These are phyloP conservation scores for Catharus ustulatus DNA, from an alignment of 2,797 vertebrate genomes.

Conservation along the genomic window DNA sequence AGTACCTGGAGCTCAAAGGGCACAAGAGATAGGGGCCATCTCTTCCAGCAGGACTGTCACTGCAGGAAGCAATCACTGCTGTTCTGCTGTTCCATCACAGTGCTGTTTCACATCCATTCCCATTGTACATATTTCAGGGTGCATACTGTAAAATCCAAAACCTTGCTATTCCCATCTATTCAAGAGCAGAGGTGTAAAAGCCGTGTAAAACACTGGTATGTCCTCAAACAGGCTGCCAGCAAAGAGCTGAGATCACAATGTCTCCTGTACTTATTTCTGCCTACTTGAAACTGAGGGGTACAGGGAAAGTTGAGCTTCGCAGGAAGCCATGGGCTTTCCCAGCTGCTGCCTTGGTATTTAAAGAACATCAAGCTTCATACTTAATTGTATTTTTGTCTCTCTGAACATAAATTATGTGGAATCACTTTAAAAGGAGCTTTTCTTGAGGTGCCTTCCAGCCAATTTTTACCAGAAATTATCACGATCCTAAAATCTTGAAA, in stretches of 20 bases:
- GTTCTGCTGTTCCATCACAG: not conserved
- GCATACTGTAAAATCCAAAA: not conserved
- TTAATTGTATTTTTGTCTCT: not conserved
- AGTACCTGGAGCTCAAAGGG: not conserved
- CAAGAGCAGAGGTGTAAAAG: not conserved
- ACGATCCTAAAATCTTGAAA: not conserved
- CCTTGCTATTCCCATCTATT: not conserved
- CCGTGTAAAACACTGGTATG: not conserved
- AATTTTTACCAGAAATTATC: not conserved
- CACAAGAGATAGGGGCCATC: not conserved
- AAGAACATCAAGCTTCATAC: not conserved
- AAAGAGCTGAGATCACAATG: accelerated
- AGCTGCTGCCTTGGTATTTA: not conserved
- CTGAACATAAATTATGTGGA: not conserved
- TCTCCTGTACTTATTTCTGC: not conserved
- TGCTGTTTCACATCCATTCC: not conserved
- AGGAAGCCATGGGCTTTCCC: not conserved
- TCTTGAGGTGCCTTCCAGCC: not conserved
- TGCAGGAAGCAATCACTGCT: not conserved
- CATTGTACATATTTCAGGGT: accelerated
- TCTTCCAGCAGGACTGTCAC: not conserved
- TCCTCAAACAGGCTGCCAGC: not conserved
- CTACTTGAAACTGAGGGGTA: not conserved
- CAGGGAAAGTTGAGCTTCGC: not conserved
- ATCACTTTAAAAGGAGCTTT: not conserved